phyloP scores from a whole-genome alignment of 2,888 invertebrate species.

The Ormyrus pomaceus region DNA sequence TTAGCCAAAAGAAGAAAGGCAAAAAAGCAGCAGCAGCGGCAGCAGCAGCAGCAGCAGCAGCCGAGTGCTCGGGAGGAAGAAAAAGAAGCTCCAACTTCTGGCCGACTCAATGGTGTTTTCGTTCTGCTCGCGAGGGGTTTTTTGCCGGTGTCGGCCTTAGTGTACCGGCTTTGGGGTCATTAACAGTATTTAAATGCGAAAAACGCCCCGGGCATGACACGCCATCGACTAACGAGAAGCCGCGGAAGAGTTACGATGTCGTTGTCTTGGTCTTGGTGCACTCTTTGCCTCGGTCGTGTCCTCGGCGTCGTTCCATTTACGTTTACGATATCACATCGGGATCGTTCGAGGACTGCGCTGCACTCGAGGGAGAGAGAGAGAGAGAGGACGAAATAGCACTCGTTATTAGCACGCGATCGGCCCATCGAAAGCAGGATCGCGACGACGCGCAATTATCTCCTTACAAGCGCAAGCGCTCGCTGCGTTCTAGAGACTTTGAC shows the following conservation, averaged over 20 bases:
- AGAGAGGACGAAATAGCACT: constrained; percentile 59
- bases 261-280: constrained; percentile 26
- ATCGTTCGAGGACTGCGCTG: constrained; percentile 58
- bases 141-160: constrained; percentile 7
- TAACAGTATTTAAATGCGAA: constrained; percentile 66
- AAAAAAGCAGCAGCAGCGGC: background rate
- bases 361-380: background rate
- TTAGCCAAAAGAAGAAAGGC: background rate
- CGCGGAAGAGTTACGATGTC: constrained; percentile 62
- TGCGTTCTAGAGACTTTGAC: constrained; percentile 19
- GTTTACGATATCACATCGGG: constrained; percentile 66
- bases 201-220: constrained; percentile 60
- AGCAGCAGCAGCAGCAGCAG: background rate
- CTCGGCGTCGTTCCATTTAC: constrained; percentile 61
- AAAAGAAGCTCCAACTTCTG: constrained; percentile 9
- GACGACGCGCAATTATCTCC: constrained; percentile 31
- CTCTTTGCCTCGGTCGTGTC: background rate
- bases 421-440: background rate
- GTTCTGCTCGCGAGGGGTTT: constrained; percentile 7
- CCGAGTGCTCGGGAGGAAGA: background rate
- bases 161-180: constrained; percentile 57
- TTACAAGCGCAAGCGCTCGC: constrained; percentile 6
- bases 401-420: constrained; percentile 47
- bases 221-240: constrained; percentile 65
- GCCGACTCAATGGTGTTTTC: constrained; percentile 24